A percentile compares a stretch with the other conserved stretches of the same genome.
Evolutionary conservation across 2,113 vertebrate species (phyloP).

Genomic region (Thinocorus orbignyianus): DNA sequence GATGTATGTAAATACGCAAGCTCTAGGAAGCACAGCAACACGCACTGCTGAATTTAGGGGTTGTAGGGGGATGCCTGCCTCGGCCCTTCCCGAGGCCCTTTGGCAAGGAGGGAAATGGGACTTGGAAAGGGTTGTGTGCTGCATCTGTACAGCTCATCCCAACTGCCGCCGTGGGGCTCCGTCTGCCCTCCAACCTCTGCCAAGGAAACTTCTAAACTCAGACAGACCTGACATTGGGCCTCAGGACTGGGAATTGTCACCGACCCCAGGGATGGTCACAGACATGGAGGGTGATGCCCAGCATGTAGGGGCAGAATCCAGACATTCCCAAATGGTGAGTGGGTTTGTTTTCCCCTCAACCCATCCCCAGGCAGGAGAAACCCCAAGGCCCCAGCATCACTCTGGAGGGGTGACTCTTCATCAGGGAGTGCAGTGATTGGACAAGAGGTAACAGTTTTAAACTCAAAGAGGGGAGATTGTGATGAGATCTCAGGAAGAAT

Average conservation of each 20-base stretch:
- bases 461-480: too few species aligned
- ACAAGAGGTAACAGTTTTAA: too few species aligned
- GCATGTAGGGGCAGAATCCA: fast-evolving
- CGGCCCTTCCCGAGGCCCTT: neutral
- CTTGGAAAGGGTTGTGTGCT: neutral
- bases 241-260: fast-evolving
- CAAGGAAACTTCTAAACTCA: fast-evolving
- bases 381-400: neutral
- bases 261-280: fast-evolving
- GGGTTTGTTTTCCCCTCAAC: neutral
- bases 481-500: too few species aligned
- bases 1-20: conserved; percentile 81
- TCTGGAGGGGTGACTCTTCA: too few species aligned
- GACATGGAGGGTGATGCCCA: neutral
- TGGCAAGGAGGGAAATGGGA: neutral
- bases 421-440: too few species aligned
- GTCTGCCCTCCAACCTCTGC: neutral
- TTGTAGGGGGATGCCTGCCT: neutral
- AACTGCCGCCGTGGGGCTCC: fast-evolving
- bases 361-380: fast-evolving
- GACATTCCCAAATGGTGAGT: fast-evolving
- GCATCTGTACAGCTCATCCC: neutral
- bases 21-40: conserved; percentile 71
- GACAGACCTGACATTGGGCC: fast-evolving
- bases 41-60: conserved; percentile 44